These are phyloP conservation scores for Ageneiosus marmoratus DNA, from an alignment of 2,113 vertebrate genomes.

Conservation along the genomic window DNA sequence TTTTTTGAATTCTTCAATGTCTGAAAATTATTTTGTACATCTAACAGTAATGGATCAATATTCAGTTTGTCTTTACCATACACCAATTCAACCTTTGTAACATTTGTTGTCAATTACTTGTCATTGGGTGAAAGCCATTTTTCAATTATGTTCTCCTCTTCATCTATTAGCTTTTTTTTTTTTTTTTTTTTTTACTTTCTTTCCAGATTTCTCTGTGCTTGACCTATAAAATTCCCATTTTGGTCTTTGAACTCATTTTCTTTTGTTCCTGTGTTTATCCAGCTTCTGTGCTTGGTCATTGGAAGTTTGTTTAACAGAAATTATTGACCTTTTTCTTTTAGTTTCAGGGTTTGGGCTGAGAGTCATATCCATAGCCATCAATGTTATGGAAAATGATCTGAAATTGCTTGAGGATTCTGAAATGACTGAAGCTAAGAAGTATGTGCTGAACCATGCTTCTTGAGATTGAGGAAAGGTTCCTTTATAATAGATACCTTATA, in stretches of 20 bases:
- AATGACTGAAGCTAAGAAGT: constrained; percentile 14
- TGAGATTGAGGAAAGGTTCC: accelerated
- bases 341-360: neutral
- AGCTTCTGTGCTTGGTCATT: constrained; percentile 4
- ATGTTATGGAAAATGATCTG: constrained; percentile 9
- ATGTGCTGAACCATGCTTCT: constrained; percentile 11
- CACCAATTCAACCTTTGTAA: neutral
- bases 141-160: neutral
- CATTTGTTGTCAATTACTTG: neutral
- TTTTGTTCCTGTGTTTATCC: neutral
- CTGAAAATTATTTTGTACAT: no score
- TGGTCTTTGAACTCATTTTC: no score
- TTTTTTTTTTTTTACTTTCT: neutral
- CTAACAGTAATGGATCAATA: neutral
- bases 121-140: neutral
- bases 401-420: constrained; percentile 34
- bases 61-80: neutral
- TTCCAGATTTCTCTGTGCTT: neutral
- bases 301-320: neutral
- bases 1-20: neutral
- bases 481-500: neutral
- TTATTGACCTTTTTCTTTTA: no score
- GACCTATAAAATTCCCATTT: constrained; percentile 11
- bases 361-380: constrained; percentile 5
- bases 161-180: neutral